Conservation (phyloP, 2,888 invertebrate species). For the Graphium colonna region DNA sequence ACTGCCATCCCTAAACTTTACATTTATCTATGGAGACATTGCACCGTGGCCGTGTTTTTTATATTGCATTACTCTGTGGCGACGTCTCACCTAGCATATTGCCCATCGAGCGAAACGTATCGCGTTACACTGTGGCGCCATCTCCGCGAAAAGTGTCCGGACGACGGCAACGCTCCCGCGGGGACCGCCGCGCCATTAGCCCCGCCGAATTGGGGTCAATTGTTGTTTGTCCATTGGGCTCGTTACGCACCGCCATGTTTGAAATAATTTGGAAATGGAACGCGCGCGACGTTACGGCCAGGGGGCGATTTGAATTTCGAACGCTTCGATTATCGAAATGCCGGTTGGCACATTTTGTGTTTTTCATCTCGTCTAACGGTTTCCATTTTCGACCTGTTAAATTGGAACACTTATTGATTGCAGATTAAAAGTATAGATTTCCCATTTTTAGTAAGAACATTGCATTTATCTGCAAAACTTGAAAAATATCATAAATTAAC, state of each 20-base stretch:
- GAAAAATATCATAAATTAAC: too few species aligned
- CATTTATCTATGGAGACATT: too few species aligned
- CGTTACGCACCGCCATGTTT: slow-evolving; percentile 56
- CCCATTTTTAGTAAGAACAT: too few species aligned
- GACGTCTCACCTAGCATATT: not conserved
- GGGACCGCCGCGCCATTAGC: slow-evolving; percentile 43
- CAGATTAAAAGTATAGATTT: too few species aligned
- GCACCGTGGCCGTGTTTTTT: too few species aligned
- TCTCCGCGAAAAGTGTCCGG: slow-evolving; percentile 15
- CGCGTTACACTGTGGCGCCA: slow-evolving; percentile 17
- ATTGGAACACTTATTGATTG: too few species aligned
- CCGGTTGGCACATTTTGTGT: not conserved
- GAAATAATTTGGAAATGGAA: slow-evolving; percentile 63
- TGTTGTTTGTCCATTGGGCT: slow-evolving; percentile 55
- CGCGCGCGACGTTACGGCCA: slow-evolving; percentile 36
- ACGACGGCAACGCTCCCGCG: slow-evolving; percentile 25
- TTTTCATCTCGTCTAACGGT: too few species aligned
- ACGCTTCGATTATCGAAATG: slow-evolving; percentile 2
- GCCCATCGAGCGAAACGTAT: too few species aligned
- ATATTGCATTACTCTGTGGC: too few species aligned
- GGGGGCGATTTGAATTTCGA: slow-evolving; percentile 29
- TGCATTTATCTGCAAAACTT: too few species aligned
- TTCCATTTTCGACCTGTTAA: too few species aligned
- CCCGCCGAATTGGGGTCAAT: slow-evolving; percentile 54
- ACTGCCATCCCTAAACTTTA: too few species aligned